Percentiles rank a stretch among this genome's conserved stretches.
Conservation (phyloP, 2,797 vertebrate species). For the Steatocranus sp. region DNA sequence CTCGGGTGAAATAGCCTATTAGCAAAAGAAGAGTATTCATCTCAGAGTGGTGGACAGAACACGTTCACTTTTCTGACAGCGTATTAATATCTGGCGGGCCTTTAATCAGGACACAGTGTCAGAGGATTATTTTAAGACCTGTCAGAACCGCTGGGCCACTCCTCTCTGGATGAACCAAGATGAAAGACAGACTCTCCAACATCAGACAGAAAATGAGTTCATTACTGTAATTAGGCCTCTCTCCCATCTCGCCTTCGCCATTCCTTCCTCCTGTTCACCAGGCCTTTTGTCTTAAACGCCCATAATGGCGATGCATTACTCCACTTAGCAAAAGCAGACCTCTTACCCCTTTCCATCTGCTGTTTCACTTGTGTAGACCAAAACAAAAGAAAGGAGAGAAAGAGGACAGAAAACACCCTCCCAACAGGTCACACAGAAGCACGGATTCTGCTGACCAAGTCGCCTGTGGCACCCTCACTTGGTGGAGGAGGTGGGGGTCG, state of each 20-base stretch:
- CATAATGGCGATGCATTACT: constrained; percentile 66
- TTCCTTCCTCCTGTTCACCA: constrained; percentile 24
- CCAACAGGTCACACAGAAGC: constrained; percentile 50
- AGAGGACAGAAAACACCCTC: constrained; percentile 56
- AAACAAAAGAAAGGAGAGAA: constrained; percentile 45
- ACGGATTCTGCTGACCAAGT: constrained; percentile 63
- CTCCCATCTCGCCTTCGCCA: constrained; percentile 16
- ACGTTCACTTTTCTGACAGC: constrained; percentile 35
- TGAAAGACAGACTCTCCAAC: constrained; percentile 54
- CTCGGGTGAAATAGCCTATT: constrained; percentile 10
- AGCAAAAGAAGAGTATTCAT: constrained; percentile 26
- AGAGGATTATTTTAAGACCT: constrained; percentile 74
- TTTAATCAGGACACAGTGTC: constrained; percentile 74
- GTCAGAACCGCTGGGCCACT: constrained; percentile 42
- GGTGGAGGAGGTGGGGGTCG: constrained; percentile 3
- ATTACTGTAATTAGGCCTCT: constrained; percentile 71
- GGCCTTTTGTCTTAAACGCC: constrained; percentile 65
- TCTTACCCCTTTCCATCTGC: constrained; percentile 61
- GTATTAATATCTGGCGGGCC: constrained; percentile 56
- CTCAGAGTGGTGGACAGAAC: constrained; percentile 31
- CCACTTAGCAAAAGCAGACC: constrained; percentile 55
- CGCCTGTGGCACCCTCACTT: constrained; percentile 25
- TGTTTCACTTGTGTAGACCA: constrained; percentile 25
- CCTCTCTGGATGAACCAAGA: constrained; percentile 56
- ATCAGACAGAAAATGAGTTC: constrained; percentile 68